These are phyloP conservation scores for Pteropus rufus DNA, from an alignment of 2,797 vertebrate species.

Conservation along the genomic window DNA sequence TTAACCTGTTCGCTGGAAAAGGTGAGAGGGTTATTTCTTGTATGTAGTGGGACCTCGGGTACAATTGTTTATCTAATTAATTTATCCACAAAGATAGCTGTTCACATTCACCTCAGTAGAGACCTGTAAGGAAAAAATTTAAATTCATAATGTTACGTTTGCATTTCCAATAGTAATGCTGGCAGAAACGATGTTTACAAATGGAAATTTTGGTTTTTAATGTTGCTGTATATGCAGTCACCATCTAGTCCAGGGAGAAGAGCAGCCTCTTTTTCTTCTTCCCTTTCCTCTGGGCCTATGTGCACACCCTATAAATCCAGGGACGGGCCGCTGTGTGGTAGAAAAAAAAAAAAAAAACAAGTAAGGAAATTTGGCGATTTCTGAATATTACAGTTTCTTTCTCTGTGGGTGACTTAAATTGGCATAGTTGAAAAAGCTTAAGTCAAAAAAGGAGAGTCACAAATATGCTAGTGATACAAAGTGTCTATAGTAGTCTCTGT, in stretches of 20 bases:
- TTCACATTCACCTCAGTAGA: not conserved
- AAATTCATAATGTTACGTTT: not conserved
- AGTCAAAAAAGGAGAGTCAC: not conserved
- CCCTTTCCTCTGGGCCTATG: too few relatives aligned
- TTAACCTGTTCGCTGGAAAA: constrained; percentile 66
- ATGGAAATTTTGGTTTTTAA: not conserved
- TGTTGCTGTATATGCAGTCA: fast-evolving
- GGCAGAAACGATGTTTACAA: not conserved
- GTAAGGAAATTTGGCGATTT: not conserved
- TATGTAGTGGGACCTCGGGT: not conserved
- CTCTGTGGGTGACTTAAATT: not conserved
- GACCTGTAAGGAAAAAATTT: not conserved
- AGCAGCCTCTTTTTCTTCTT: not conserved
- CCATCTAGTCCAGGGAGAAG: not conserved
- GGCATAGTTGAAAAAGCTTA: not conserved
- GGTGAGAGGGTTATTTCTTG: constrained; percentile 45
- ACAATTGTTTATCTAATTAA: constrained; percentile 60
- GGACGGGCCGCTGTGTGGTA: fast-evolving
- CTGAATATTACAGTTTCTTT: not conserved
- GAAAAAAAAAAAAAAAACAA: not conserved
- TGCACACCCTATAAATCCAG: not conserved
- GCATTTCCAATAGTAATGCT: not conserved
- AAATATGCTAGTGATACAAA: not conserved
- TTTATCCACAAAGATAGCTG: not conserved
- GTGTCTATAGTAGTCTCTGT: not conserved